A percentile compares a stretch with the other conserved stretches of the same genome.
Conservation (phyloP, 2,888 invertebrate genomes). For the Coenonympha glycerion region DNA sequence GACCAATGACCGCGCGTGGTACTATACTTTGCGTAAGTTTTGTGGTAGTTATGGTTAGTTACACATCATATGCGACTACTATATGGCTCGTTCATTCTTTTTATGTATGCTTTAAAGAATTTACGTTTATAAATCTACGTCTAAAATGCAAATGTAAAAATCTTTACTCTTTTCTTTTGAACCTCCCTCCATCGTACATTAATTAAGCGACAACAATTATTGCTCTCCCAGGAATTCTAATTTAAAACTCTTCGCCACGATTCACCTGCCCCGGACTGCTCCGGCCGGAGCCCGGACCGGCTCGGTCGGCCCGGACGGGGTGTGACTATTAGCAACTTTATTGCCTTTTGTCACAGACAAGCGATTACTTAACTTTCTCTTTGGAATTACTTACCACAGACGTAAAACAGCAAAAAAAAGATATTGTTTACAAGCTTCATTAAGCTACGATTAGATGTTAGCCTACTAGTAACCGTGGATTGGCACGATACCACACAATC, state of each 20-base stretch:
- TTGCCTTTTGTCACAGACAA: slow-evolving; percentile 14
- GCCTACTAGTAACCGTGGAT: neutral
- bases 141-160: no score
- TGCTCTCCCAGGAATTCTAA: slow-evolving; percentile 44
- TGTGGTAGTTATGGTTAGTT: no score
- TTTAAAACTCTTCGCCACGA: slow-evolving; percentile 33
- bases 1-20: no score
- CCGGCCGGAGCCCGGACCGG: neutral
- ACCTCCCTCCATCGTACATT: no score
- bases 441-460: neutral
- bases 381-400: neutral
- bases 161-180: no score
- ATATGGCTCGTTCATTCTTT: no score
- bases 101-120: no score
- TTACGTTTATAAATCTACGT: no score
- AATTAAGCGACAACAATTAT: slow-evolving; percentile 50
- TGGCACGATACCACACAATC: no score
- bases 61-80: no score
- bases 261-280: slow-evolving; percentile 20
- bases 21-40: no score
- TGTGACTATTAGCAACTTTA: slow-evolving; percentile 18
- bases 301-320: neutral
- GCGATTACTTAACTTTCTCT: slow-evolving; percentile 15
- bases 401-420: neutral
- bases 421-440: neutral